phyloP scores from a whole-genome alignment of 2,113 vertebrate genomes.

The Elephantulus edwardii region DNA sequence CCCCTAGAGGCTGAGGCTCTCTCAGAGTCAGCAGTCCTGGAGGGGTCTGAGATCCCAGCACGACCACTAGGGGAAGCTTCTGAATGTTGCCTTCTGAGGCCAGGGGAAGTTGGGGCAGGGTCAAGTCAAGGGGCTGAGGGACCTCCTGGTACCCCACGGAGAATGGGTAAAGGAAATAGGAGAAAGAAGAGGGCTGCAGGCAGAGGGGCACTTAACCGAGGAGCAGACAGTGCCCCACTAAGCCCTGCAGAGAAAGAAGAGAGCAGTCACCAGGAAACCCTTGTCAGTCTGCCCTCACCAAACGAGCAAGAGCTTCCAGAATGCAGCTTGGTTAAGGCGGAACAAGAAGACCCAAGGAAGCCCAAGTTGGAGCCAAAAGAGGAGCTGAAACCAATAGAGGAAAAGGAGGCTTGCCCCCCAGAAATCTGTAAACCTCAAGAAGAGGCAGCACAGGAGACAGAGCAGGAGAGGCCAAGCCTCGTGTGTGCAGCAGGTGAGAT shows the following conservation, averaged over 20 bases:
- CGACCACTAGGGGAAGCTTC: conserved; percentile 23
- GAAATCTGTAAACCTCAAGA: not conserved
- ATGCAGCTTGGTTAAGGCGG: conserved; percentile 3
- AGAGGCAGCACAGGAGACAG: conserved; percentile 23
- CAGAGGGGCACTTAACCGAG: conserved; percentile 50
- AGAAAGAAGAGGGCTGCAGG: conserved; percentile 76
- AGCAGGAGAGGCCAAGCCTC: not conserved
- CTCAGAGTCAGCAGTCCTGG: conserved; percentile 7
- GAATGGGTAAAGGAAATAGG: conserved; percentile 75
- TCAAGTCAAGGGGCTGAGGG: conserved; percentile 65
- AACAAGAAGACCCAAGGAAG: conserved; percentile 12
- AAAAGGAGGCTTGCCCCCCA: not conserved
- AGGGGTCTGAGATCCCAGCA: conserved; percentile 40
- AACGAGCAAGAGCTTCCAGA: conserved; percentile 35
- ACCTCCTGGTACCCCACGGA: conserved; percentile 66
- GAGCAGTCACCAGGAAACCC: conserved; percentile 36
- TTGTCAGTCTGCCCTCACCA: not conserved
- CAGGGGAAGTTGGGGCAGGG: conserved; percentile 47
- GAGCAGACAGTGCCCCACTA: conserved; percentile 54
- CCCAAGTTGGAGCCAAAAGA: conserved; percentile 39
- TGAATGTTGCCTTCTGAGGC: conserved; percentile 29
- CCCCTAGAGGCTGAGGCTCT: conserved; percentile 27
- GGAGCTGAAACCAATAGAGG: conserved; percentile 14
- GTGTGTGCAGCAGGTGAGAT: conserved; percentile 60
- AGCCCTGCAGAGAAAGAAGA: conserved; percentile 61